Percentiles rank a stretch among this genome's conserved stretches.
phyloP scores from a whole-genome alignment of 1,140 invertebrate genomes.

The Oscheius sp. region DNA sequence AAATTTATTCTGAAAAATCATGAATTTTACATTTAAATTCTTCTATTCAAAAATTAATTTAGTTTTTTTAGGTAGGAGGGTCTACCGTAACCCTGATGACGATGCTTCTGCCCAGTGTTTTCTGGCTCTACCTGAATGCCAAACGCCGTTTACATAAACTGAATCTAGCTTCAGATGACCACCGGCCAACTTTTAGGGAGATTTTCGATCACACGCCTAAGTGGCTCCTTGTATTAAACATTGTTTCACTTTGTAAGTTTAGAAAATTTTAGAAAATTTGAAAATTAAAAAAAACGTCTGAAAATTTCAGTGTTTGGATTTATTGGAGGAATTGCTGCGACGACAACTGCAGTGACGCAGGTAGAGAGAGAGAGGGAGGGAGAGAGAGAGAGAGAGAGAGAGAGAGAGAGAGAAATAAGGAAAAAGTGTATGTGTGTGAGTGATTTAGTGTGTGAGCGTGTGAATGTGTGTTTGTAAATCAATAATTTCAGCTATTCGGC shows the following conservation, averaged over 20 bases:
- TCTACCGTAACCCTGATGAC: constrained; percentile 72
- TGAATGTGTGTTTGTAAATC: neutral
- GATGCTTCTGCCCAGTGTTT: neutral
- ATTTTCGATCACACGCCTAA: neutral
- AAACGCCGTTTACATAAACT: neutral
- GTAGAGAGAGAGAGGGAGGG: neutral
- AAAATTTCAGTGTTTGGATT: too few species aligned
- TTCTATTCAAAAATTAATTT: too few species aligned
- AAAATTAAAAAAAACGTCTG: too few species aligned
- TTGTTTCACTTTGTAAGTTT: neutral
- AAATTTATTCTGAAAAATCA: too few species aligned
- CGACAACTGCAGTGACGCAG: too few species aligned
- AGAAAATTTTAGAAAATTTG: too few species aligned
- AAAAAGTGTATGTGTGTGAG: neutral
- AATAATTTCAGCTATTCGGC: neutral
- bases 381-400: neutral
- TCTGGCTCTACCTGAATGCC: constrained; percentile 3
- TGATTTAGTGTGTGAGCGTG: neutral
- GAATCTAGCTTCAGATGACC: neutral
- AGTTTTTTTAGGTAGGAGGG: too few species aligned
- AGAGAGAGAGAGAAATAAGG: neutral
- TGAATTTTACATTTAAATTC: too few species aligned
- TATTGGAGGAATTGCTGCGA: too few species aligned
- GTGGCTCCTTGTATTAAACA: neutral
- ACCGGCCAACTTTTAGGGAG: neutral